phyloP scores from a whole-genome alignment of 2,888 invertebrate species.

The Heliconius aoede region DNA sequence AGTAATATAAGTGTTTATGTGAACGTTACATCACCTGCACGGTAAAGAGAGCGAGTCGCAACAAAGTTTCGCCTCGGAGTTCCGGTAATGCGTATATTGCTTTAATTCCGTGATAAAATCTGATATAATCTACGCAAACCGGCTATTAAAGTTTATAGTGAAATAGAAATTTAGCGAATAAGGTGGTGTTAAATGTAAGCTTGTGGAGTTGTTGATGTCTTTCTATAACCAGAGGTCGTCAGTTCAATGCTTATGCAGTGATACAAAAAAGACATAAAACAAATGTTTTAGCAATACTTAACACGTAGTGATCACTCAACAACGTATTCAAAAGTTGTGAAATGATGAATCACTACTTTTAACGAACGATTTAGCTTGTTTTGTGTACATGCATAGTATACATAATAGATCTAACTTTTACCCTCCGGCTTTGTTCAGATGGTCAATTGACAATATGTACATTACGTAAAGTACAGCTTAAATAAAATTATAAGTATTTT shows the following conservation, averaged over 20 bases:
- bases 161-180: conserved; percentile 35
- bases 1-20: conserved; percentile 14
- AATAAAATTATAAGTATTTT: no score
- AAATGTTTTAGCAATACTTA: not conserved
- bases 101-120: conserved; percentile 64
- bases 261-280: not conserved
- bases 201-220: not conserved
- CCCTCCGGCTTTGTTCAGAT: not conserved
- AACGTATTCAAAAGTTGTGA: not conserved
- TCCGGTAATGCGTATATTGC: conserved; percentile 57
- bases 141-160: conserved; percentile 51
- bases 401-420: not conserved
- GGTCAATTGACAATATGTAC: not conserved
- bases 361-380: not conserved
- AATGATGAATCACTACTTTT: not conserved
- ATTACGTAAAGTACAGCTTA: no score
- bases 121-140: conserved; percentile 61
- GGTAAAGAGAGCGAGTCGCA: conserved; percentile 48
- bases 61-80: conserved; percentile 53
- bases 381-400: not conserved
- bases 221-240: not conserved
- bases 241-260: not conserved
- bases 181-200: no score
- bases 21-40: conserved; percentile 30
- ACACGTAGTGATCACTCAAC: not conserved